Evolutionary conservation across 2,113 vertebrate genomes (phyloP).

Genomic region (Indicator indicator): DNA sequence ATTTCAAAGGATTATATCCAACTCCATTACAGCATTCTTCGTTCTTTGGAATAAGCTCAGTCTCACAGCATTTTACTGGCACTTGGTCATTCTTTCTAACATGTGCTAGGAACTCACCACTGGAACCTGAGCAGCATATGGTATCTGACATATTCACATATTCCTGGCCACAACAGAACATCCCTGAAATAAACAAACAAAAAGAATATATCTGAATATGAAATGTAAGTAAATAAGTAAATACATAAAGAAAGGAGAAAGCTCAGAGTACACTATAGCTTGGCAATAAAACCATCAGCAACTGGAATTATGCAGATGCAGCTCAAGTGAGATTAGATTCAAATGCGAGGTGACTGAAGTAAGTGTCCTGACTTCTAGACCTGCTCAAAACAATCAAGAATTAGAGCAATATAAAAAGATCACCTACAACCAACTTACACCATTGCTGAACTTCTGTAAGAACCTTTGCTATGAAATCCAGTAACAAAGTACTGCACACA

Average conservation of each 20-base stretch:
- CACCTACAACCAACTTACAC: not conserved
- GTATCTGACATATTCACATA: conserved; percentile 88
- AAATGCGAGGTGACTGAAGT: conserved; percentile 3
- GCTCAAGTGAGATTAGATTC: conserved; percentile 27
- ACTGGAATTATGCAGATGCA: conserved; percentile 8
- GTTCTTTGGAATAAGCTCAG: conserved; percentile 85
- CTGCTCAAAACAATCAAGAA: conserved; percentile 19
- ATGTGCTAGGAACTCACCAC: conserved; percentile 82
- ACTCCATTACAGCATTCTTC: conserved; percentile 89
- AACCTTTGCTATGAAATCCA: not conserved
- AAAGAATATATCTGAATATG: conserved; percentile 42
- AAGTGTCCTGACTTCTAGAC: conserved; percentile 16
- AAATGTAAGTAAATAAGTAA: not conserved
- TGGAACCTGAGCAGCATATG: conserved; percentile 86
- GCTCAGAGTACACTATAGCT: conserved; percentile 10
- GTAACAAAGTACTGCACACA: fast-evolving
- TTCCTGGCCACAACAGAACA: conserved; percentile 89
- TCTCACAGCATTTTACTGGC: conserved; percentile 89
- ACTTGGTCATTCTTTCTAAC: conserved; percentile 81
- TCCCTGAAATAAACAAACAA: conserved; percentile 76
- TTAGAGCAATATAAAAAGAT: not conserved
- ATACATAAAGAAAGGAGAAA: conserved; percentile 1
- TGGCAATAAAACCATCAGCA: conserved; percentile 52
- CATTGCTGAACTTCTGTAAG: not conserved
- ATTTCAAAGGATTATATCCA: conserved; percentile 88